A percentile compares a stretch with the other conserved stretches of the same genome.
These are phyloP conservation scores for Potorous gilbertii DNA, from an alignment of 2,797 vertebrate genomes.

Conservation along the genomic window DNA sequence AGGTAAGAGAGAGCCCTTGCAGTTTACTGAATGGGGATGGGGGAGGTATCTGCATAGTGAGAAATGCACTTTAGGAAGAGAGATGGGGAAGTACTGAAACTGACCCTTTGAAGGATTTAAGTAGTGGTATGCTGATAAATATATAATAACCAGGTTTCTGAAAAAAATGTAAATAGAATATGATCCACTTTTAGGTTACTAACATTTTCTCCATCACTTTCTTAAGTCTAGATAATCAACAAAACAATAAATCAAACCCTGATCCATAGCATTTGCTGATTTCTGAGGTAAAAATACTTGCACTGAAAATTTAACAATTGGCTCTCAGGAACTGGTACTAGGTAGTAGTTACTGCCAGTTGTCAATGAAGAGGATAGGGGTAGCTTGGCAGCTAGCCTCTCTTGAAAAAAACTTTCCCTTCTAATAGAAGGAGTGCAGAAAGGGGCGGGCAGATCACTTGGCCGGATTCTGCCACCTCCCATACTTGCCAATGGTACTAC, in stretches of 20 bases:
- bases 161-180: background rate
- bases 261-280: background rate
- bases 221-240: background rate
- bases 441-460: constrained; percentile 6
- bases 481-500: background rate
- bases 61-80: background rate
- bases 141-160: background rate
- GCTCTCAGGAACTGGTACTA: background rate
- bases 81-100: constrained; percentile 5
- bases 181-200: background rate
- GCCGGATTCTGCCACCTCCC: background rate
- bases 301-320: background rate
- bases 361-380: constrained; percentile 49
- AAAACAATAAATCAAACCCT: background rate
- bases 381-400: constrained; percentile 48
- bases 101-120: constrained; percentile 13
- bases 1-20: too few relatives aligned
- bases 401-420: constrained; percentile 15
- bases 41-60: too few relatives aligned
- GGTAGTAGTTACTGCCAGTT: background rate
- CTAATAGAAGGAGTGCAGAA: constrained; percentile 28
- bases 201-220: background rate
- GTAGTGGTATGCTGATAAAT: background rate
- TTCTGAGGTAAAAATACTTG: background rate
- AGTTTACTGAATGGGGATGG: too few relatives aligned